Conservation (phyloP, 2,113 vertebrate genomes). For the Noturus placidus region DNA sequence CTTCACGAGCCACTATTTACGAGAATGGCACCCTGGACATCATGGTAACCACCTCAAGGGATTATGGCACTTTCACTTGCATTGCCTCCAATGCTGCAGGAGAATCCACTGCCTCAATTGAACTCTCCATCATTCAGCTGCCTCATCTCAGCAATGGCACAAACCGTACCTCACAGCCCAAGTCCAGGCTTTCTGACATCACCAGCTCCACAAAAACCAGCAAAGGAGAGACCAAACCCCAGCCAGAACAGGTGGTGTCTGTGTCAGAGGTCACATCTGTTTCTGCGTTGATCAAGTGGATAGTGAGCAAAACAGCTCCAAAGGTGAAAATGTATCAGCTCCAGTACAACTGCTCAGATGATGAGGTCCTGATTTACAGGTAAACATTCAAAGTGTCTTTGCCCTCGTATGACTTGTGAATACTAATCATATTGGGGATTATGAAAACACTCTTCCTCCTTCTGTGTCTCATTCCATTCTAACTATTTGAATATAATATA, state of each 20-base stretch:
- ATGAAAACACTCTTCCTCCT: not conserved
- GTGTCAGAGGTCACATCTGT: slow-evolving; percentile 91
- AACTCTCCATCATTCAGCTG: slow-evolving; percentile 92
- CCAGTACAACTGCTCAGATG: slow-evolving; percentile 96
- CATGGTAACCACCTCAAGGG: slow-evolving; percentile 89
- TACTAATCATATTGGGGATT: slow-evolving; percentile 28
- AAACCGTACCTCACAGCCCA: slow-evolving; percentile 79
- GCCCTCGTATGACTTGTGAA: slow-evolving; percentile 22
- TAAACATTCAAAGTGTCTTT: slow-evolving; percentile 63
- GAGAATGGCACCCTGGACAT: slow-evolving; percentile 96
- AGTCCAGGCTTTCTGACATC: slow-evolving; percentile 93
- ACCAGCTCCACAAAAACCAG: slow-evolving; percentile 90
- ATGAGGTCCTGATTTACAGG: slow-evolving; percentile 98
- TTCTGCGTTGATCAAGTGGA: slow-evolving; percentile 93
- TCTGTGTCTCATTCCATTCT: not conserved
- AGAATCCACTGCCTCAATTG: slow-evolving; percentile 88
- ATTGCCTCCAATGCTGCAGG: slow-evolving; percentile 95
- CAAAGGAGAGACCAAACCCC: slow-evolving; percentile 81
- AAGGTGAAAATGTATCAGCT: slow-evolving; percentile 98
- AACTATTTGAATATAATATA: not conserved
- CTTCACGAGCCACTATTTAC: slow-evolving; percentile 84
- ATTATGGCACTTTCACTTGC: slow-evolving; percentile 94
- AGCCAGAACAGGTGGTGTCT: slow-evolving; percentile 84
- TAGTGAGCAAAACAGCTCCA: slow-evolving; percentile 87
- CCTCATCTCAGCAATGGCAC: slow-evolving; percentile 91